Evolutionary conservation across 2,888 invertebrate genomes (phyloP).

Genomic region (Deroplatys truncata): DNA sequence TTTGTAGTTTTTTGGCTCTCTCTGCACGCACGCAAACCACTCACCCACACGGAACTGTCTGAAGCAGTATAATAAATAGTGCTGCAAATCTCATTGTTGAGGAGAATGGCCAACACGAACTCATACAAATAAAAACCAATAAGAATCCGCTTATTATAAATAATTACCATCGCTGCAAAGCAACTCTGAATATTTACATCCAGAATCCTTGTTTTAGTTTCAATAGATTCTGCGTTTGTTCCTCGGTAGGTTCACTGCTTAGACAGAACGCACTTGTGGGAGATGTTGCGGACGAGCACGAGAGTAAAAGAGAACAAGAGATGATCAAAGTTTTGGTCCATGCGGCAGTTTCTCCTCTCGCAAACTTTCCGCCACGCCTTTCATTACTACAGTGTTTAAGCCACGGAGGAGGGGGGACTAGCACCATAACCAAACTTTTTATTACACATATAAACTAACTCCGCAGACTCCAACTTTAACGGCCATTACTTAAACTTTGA

Average conservation of each 20-base stretch:
- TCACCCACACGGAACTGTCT: no score
- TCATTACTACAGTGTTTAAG: slow-evolving; percentile 18
- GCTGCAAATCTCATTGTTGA: no score
- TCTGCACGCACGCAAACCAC: no score
- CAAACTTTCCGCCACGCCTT: slow-evolving; percentile 12
- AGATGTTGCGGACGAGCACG: neutral
- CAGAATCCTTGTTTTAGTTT: no score
- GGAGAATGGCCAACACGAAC: no score
- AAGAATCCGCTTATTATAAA: no score
- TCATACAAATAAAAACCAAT: no score
- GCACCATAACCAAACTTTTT: slow-evolving; percentile 14
- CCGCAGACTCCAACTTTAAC: slow-evolving; percentile 10
- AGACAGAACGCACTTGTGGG: neutral
- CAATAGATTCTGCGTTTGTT: no score
- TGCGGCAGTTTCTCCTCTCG: neutral
- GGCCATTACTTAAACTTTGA: slow-evolving; percentile 20
- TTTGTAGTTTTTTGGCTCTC: no score
- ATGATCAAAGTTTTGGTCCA: neutral
- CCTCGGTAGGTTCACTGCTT: neutral
- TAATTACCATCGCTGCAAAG: no score
- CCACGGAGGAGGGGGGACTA: neutral
- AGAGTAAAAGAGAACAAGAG: neutral
- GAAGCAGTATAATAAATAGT: no score
- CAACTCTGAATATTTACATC: no score
- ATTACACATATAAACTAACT: slow-evolving; percentile 23